These are phyloP conservation scores for Megamerina dolium DNA, from an alignment of 2,888 invertebrate genomes.

Conservation along the genomic window DNA sequence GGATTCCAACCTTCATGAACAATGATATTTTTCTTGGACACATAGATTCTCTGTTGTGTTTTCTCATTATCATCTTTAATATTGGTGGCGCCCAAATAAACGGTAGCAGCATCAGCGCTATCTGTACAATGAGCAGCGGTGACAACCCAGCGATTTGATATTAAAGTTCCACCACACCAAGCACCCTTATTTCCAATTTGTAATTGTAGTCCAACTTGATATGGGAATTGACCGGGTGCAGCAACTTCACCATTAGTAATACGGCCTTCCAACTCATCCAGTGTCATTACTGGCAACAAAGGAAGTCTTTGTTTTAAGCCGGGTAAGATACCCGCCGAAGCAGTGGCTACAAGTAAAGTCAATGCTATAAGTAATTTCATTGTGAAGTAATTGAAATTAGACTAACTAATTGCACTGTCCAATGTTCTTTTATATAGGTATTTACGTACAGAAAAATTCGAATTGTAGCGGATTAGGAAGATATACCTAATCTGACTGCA, in stretches of 20 bases:
- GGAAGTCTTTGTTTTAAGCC: too few species aligned
- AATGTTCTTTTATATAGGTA: too few species aligned
- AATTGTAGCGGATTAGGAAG: too few species aligned
- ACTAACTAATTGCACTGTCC: too few species aligned
- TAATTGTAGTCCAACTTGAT: conserved; percentile 38
- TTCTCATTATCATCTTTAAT: conserved; percentile 27
- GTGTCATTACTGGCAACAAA: conserved; percentile 11
- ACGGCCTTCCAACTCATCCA: conserved; percentile 26
- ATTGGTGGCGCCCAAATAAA: conserved; percentile 32
- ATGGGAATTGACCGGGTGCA: conserved; percentile 34
- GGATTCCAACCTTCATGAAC: conserved; percentile 42
- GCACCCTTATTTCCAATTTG: conserved; percentile 17
- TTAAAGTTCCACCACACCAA: conserved; percentile 43
- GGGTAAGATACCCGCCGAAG: conserved; percentile 18
- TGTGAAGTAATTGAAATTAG: conserved; percentile 2
- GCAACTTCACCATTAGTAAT: conserved; percentile 37
- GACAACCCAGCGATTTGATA: conserved; percentile 36
- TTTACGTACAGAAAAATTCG: too few species aligned
- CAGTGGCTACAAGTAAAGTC: conserved; percentile 19
- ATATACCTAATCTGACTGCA: too few species aligned
- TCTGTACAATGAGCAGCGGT: conserved; percentile 45
- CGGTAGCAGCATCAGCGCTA: conserved; percentile 20
- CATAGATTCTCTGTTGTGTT: conserved; percentile 13
- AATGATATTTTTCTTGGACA: conserved; percentile 28
- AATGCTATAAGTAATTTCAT: conserved; percentile 25